Evolutionary conservation across 2,113 vertebrate genomes (phyloP), one percentile per base, ranked within the genome.

Genomic region (Tauraco erythrolophus): DNA sequence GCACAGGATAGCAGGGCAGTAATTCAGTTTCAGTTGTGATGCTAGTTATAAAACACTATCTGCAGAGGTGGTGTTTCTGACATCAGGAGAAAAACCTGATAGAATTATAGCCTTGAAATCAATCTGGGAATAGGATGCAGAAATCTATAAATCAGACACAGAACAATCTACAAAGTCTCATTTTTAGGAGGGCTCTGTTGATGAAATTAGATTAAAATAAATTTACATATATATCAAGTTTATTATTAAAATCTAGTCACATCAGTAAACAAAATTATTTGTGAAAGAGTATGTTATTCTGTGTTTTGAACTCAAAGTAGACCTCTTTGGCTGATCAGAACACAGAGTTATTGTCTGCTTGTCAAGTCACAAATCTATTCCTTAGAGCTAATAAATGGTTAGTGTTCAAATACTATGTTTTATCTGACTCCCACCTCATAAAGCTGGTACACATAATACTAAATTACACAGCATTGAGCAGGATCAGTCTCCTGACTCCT

Each of bases 221-320:
- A 98, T 98, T 98, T 98, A 98, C 98, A 98, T 98, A 98, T 98
- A 98, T 97, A 98, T 98, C 98, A 98, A 98, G 97, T 98, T 98
- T 98, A 98, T 98, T 98, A 98, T 98, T 98, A 98, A 98, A 98
- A 97, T 96, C 96, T 94, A 98, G 96, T 98, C 98, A 97, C 92
- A 96, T 96, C 93, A 92, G 98, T 97, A 98, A 98, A 95, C 96
- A 97, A 98, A 97, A 97, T 98, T 98, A 97, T 97, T 94, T 97
- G 92, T 84, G 96, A 89, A 97, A 96, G 97, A 93, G 85, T 79
- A 66, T 79, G 96, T 89, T 96, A 82, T 72, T 95, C 97, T 69
- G 92, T 82, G 75, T 75, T 82, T 94, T 85, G 96, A 97, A 92
- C 95, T 92, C 95, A 95, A 95, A 95, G 92, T 58, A 97, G 97